Percentiles rank a stretch among this genome's conserved stretches.
Conservation (phyloP, 2,888 invertebrate genomes). For the Venustoraphidia nigricollis region DNA sequence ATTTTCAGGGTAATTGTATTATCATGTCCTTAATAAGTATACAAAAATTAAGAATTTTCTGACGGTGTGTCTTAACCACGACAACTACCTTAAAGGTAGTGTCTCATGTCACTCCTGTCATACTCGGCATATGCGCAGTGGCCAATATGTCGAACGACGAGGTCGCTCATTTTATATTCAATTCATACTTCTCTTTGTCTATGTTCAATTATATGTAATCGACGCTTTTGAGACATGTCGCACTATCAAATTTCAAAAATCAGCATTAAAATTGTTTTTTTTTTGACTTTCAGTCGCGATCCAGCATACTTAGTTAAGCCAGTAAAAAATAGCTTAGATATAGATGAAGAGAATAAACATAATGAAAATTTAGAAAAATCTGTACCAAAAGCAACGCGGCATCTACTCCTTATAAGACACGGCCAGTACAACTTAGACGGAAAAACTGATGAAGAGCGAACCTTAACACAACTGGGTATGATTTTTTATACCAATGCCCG, state of each 20-base stretch:
- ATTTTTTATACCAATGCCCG: not conserved
- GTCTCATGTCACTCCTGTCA: too few species aligned
- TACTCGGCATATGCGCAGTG: too few species aligned
- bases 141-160: too few species aligned
- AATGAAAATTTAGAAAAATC: conserved; percentile 49
- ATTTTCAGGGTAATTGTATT: too few species aligned
- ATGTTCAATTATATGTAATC: too few species aligned
- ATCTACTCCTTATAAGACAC: conserved; percentile 82
- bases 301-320: conserved; percentile 57
- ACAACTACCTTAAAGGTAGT: too few species aligned
- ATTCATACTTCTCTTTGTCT: too few species aligned
- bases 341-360: conserved; percentile 44
- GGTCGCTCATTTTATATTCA: too few species aligned
- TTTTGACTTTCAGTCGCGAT: conserved; percentile 40
- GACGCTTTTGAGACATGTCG: too few species aligned
- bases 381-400: conserved; percentile 50
- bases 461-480: conserved; percentile 66
- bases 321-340: conserved; percentile 22
- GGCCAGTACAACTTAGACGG: conserved; percentile 82
- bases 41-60: too few species aligned
- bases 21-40: too few species aligned
- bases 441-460: conserved; percentile 50
- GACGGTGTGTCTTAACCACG: too few species aligned
- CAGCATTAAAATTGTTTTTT: conserved; percentile 5
- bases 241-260: not conserved